Conservation (phyloP, 35 echinoderm and acorn worm species). For the Apostichopus japonicus region DNA sequence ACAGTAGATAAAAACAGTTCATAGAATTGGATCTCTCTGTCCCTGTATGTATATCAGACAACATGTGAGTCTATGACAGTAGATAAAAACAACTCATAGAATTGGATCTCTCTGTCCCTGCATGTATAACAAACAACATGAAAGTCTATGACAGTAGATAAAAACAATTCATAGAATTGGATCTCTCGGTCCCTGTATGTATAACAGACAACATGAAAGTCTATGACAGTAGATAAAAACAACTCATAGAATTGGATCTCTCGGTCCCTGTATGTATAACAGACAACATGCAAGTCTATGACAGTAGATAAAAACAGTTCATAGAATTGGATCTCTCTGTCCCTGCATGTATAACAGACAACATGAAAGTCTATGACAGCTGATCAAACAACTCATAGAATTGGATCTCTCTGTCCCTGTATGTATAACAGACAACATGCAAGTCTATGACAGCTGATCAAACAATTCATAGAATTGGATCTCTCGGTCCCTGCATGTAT, state of each 20-base stretch:
- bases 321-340: constrained; percentile 98
- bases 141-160: too few relatives aligned
- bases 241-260: constrained; percentile 99
- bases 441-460: too few relatives aligned
- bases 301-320: constrained; percentile 45
- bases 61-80: too few relatives aligned
- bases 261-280: constrained; percentile 68
- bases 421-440: background rate
- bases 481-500: too few relatives aligned
- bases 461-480: too few relatives aligned
- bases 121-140: too few relatives aligned
- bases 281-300: background rate
- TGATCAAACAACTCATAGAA: constrained; percentile 81
- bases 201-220: background rate
- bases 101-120: too few relatives aligned
- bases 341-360: constrained; percentile 46
- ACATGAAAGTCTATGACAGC: too few relatives aligned
- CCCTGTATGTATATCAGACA: constrained; percentile 46
- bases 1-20: too few relatives aligned
- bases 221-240: background rate
- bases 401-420: constrained; percentile 95
- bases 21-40: constrained; percentile 98
- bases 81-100: too few relatives aligned
- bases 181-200: constrained; percentile 91
- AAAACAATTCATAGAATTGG: constrained; percentile 96